Conservation (phyloP, 2,797 vertebrate species). For the Galagoides demidoff region DNA sequence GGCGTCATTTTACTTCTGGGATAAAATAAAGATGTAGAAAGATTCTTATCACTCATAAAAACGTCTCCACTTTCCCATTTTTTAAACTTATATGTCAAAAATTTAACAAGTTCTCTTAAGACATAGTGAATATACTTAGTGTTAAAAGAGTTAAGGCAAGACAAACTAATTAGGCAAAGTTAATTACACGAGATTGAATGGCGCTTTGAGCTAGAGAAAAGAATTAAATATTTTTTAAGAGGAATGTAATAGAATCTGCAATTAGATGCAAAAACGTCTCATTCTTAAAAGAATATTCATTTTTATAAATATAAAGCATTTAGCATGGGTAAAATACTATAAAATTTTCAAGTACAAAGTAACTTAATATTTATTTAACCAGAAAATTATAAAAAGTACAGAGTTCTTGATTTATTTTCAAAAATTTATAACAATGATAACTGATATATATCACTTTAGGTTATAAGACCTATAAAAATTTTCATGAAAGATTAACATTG, state of each 20-base stretch:
- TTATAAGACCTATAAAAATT: neutral
- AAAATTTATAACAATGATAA: neutral
- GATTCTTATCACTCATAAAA: neutral
- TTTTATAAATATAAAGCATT: constrained; percentile 48
- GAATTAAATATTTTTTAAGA: constrained; percentile 46
- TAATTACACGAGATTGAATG: constrained; percentile 44
- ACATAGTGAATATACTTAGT: neutral
- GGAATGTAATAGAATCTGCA: constrained; percentile 16
- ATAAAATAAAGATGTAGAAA: neutral
- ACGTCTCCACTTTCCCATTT: neutral
- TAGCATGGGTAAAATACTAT: neutral
- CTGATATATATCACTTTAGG: neutral
- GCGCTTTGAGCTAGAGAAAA: neutral
- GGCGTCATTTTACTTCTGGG: neutral
- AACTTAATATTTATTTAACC: neutral
- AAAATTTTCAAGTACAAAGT: neutral
- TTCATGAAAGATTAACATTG: neutral
- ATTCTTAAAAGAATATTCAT: constrained; percentile 38
- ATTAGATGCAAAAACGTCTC: constrained; percentile 21
- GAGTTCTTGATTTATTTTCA: constrained; percentile 4
- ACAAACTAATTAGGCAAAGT: constrained; percentile 52
- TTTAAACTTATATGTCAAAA: constrained; percentile 36
- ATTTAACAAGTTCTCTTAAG: constrained; percentile 36
- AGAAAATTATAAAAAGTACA: neutral
- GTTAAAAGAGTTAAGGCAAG: constrained; percentile 40